phyloP scores from a whole-genome alignment of 2,113 vertebrate genomes.

The Corydoras maculifer region DNA sequence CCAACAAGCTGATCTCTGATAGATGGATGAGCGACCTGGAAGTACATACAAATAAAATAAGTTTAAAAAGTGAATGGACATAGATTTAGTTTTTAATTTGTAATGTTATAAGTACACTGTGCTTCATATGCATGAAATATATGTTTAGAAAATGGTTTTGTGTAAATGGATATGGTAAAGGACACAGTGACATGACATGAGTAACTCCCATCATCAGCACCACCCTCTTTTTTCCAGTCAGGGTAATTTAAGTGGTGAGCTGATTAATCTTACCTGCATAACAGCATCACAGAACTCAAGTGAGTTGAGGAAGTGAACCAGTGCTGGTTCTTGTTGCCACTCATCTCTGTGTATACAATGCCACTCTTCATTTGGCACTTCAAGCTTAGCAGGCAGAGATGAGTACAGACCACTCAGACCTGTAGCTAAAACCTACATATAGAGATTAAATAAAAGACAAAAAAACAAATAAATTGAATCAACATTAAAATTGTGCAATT shows the following conservation, averaged over 20 bases:
- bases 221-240: no score
- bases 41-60: neutral
- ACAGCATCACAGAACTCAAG: slow-evolving; percentile 96
- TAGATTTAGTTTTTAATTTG: no score
- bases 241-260: no score
- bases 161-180: no score
- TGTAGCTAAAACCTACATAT: slow-evolving; percentile 87
- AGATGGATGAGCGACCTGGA: slow-evolving; percentile 82
- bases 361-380: slow-evolving; percentile 86
- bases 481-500: no score
- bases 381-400: slow-evolving; percentile 86
- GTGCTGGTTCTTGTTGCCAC: slow-evolving; percentile 81
- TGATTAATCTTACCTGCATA: slow-evolving; percentile 74
- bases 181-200: no score
- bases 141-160: no score
- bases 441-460: slow-evolving; percentile 46
- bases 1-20: slow-evolving; percentile 88
- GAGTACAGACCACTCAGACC: slow-evolving; percentile 95
- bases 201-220: no score
- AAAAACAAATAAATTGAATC: neutral
- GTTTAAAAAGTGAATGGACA: no score
- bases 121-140: no score
- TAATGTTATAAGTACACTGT: no score
- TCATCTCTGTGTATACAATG: slow-evolving; percentile 86
- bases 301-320: slow-evolving; percentile 95